Percentiles rank a stretch among this genome's conserved stretches.
These are phyloP conservation scores for Drosophila multiciliata DNA, from an alignment of 2,888 invertebrate species.

Conservation along the genomic window DNA sequence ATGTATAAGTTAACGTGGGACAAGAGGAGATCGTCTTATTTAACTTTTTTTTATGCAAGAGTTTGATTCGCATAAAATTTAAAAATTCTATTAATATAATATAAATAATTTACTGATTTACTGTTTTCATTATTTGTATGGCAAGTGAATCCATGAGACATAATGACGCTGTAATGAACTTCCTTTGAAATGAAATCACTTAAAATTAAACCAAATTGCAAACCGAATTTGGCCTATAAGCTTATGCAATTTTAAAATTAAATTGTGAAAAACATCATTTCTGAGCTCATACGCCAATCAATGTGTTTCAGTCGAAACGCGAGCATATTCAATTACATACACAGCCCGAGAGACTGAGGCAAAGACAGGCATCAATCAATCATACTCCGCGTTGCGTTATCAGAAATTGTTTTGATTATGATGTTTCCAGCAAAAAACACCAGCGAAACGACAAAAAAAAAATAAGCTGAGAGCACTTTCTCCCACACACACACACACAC, in stretches of 20 bases:
- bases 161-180: neutral
- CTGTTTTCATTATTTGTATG: neutral
- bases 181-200: constrained; percentile 9
- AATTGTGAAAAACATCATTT: constrained; percentile 20
- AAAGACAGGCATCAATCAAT: constrained; percentile 68
- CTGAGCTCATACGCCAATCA: constrained; percentile 37
- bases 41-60: neutral
- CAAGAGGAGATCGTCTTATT: too few relatives aligned
- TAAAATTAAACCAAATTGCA: constrained; percentile 24
- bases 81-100: neutral
- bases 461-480: constrained; percentile 13
- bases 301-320: constrained; percentile 34
- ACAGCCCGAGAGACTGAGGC: neutral
- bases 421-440: constrained; percentile 49
- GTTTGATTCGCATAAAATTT: neutral
- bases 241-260: constrained; percentile 41
- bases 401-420: constrained; percentile 52
- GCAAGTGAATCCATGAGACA: neutral
- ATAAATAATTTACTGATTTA: neutral
- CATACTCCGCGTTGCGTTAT: constrained; percentile 65
- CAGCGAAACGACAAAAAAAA: constrained; percentile 11
- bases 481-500: constrained; percentile 10
- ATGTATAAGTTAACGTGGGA: too few relatives aligned
- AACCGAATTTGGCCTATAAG: constrained; percentile 27
- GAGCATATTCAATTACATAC: constrained; percentile 59